Conservation (phyloP, 1,140 invertebrate genomes). For the Camponotus vicinus region DNA sequence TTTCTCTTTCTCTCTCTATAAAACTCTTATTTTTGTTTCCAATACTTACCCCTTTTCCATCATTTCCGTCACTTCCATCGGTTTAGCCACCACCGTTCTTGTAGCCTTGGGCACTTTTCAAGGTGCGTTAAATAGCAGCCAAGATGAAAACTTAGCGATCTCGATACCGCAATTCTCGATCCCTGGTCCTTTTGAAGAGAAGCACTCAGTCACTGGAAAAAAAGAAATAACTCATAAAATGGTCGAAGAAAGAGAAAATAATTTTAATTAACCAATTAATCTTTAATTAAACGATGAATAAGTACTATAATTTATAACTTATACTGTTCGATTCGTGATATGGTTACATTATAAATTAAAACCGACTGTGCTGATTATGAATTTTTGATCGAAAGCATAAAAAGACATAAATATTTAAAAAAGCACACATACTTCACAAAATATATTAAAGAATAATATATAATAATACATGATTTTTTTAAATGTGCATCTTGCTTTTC, state of each 20-base stretch:
- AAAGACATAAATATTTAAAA: neutral
- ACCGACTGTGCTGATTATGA: neutral
- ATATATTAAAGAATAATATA: neutral
- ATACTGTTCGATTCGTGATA: neutral
- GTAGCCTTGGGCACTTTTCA: conserved; percentile 59
- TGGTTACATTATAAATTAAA: neutral
- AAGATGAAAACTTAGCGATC: conserved; percentile 66
- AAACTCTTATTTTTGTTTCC: conserved; percentile 18
- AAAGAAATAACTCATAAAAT: neutral
- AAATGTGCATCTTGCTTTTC: neutral
- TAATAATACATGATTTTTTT: neutral
- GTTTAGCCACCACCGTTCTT: conserved; percentile 43
- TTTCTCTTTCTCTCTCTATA: conserved; percentile 19
- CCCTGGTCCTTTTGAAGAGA: neutral
- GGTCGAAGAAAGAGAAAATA: neutral
- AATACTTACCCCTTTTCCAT: conserved; percentile 31
- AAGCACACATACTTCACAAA: neutral
- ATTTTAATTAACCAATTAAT: neutral
- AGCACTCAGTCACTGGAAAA: neutral
- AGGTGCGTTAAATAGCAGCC: conserved; percentile 64
- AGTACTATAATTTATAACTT: neutral
- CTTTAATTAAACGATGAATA: neutral
- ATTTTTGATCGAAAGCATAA: neutral
- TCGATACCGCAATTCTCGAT: conserved; percentile 30
- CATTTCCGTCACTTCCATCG: conserved; percentile 36